Percentiles rank a stretch among this genome's conserved stretches.
These are phyloP conservation scores for Bubo blakistoni DNA, from an alignment of 2,113 vertebrate species.

Conservation along the genomic window DNA sequence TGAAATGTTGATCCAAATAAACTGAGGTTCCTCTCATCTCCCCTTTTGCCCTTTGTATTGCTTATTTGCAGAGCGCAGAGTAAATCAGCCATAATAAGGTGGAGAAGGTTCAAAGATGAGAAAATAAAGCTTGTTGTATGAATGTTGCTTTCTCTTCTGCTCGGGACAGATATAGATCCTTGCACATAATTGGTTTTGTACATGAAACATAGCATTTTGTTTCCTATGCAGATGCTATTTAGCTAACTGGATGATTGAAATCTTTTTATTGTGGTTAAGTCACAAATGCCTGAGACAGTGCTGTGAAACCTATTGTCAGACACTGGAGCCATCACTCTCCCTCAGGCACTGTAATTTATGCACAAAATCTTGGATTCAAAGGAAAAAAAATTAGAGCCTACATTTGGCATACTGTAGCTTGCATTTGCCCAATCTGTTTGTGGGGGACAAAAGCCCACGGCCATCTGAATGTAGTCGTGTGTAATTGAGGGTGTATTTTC, in stretches of 20 bases:
- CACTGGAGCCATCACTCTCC: background rate
- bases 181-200: background rate
- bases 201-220: background rate
- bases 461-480: fast-evolving
- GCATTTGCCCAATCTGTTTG: background rate
- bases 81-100: background rate
- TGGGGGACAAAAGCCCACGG: background rate
- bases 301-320: background rate
- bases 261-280: background rate
- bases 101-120: background rate
- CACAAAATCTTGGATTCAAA: background rate
- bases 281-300: background rate
- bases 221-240: background rate
- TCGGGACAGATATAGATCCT: background rate
- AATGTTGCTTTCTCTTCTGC: background rate
- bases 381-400: background rate
- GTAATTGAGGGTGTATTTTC: fast-evolving
- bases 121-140: background rate
- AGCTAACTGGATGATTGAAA: background rate
- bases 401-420: background rate
- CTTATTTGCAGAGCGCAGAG: background rate
- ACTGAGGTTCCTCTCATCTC: background rate
- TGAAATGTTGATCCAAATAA: background rate
- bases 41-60: background rate
- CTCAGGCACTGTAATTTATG: background rate